These are phyloP conservation scores for Dasyurus viverrinus DNA, from an alignment of 2,113 vertebrate species.

Conservation along the genomic window DNA sequence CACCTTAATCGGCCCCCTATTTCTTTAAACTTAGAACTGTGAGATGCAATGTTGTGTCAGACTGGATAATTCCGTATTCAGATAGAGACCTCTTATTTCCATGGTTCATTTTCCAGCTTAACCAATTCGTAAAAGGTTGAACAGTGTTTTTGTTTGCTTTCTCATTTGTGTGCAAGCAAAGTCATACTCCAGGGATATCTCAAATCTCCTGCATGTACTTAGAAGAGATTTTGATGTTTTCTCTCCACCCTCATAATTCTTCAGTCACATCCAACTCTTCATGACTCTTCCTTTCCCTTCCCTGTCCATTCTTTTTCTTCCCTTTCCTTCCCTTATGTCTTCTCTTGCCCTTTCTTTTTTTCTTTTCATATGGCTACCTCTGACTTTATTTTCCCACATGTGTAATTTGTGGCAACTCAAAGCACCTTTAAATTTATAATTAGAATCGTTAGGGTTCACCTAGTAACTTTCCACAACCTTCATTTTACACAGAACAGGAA, in stretches of 20 bases:
- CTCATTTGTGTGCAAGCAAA: not conserved
- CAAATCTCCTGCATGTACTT: not conserved
- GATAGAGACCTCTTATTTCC: not conserved
- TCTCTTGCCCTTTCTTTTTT: not conserved
- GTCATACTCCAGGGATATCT: slow-evolving; percentile 5
- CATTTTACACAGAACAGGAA: not conserved
- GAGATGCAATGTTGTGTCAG: not conserved
- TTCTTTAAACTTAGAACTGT: slow-evolving; percentile 9
- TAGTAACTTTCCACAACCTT: not conserved
- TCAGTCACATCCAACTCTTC: not conserved
- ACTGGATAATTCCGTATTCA: slow-evolving; percentile 32
- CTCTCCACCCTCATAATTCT: not conserved
- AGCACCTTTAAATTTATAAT: not conserved
- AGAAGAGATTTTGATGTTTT: not conserved
- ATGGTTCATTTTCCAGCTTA: not conserved
- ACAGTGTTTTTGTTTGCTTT: slow-evolving; percentile 14
- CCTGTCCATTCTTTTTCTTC: too few relatives aligned
- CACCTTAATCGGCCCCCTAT: not conserved
- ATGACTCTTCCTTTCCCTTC: not conserved
- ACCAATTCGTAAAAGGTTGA: not conserved
- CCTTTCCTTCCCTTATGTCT: too few relatives aligned
- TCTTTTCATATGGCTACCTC: not conserved
- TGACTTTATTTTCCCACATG: not conserved
- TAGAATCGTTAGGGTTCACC: not conserved
- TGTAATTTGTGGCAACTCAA: not conserved